Percentiles rank a stretch among this genome's conserved stretches.
These are phyloP conservation scores for Gastracanthus pulcherrimus DNA, from an alignment of 2,888 invertebrate species.

Conservation along the genomic window DNA sequence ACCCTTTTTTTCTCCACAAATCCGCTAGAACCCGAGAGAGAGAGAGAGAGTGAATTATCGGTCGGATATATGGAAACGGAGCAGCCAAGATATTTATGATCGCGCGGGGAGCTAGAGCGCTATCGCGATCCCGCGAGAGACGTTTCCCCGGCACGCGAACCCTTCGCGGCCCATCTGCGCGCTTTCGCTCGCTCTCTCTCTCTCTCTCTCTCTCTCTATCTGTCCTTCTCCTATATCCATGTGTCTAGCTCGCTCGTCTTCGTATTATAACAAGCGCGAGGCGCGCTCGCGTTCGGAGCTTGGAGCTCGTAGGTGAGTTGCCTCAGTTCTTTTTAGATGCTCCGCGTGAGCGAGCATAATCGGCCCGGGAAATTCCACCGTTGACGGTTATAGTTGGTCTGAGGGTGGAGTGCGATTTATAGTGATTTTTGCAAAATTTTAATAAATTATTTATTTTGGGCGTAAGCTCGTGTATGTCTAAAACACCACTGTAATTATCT, in stretches of 20 bases:
- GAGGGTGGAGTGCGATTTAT: too few relatives aligned
- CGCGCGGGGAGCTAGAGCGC: neutral
- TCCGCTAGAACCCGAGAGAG: neutral
- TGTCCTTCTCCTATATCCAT: neutral
- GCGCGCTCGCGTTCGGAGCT: constrained; percentile 2
- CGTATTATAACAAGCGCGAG: too few relatives aligned
- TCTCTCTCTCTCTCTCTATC: neutral
- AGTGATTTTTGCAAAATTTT: too few relatives aligned
- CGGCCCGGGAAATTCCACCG: too few relatives aligned
- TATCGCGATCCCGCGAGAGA: constrained; percentile 61
- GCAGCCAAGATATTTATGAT: constrained; percentile 51
- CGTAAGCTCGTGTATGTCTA: too few relatives aligned
- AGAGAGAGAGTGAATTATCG: constrained; percentile 1
- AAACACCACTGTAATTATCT: too few relatives aligned
- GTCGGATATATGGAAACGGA: constrained; percentile 36
- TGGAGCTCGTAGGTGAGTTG: too few relatives aligned
- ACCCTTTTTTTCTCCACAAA: neutral
- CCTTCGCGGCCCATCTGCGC: constrained; percentile 25
- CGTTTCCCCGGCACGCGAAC: constrained; percentile 70
- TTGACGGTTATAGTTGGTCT: too few relatives aligned
- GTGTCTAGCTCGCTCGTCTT: too few relatives aligned
- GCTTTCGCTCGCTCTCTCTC: constrained; percentile 29
- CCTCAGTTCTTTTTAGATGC: constrained; percentile 60
- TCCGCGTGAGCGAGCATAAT: constrained; percentile 47
- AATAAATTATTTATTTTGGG: too few relatives aligned